These are phyloP conservation scores for Casuarius casuarius DNA, from an alignment of 2,113 vertebrate species.

Conservation along the genomic window DNA sequence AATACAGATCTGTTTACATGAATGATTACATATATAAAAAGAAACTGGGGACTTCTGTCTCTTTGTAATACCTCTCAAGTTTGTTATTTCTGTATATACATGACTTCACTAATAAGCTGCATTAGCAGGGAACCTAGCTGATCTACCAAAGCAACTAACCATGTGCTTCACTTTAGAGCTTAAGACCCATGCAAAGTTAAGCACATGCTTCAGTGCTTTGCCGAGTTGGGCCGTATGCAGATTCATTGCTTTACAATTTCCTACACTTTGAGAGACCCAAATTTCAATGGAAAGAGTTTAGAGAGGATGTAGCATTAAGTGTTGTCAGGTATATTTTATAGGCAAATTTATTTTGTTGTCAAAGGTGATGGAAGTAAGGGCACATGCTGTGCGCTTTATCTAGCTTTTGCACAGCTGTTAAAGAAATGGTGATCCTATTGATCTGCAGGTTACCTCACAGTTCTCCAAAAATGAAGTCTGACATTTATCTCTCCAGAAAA, in stretches of 20 bases:
- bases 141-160: not conserved
- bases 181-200: not conserved
- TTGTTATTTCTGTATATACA: not conserved
- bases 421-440: constrained; percentile 16
- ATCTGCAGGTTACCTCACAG: constrained; percentile 18
- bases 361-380: not conserved
- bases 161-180: not conserved
- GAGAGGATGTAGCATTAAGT: not conserved
- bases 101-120: not conserved
- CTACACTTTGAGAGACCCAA: not conserved
- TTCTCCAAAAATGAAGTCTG: constrained; percentile 24
- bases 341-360: constrained; percentile 3
- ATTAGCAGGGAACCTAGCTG: not conserved
- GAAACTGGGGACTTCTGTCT: not conserved
- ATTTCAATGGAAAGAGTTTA: not conserved
- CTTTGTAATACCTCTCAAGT: not conserved
- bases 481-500: constrained; percentile 40
- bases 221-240: not conserved
- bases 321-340: constrained; percentile 17
- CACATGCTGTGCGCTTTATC: not conserved
- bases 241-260: not conserved
- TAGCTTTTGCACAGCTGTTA: constrained; percentile 16
- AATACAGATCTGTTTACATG: constrained; percentile 3
- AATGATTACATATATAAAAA: not conserved
- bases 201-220: not conserved